These are phyloP conservation scores for Cancer borealis DNA, from an alignment of 2,888 invertebrate genomes.

Conservation along the genomic window DNA sequence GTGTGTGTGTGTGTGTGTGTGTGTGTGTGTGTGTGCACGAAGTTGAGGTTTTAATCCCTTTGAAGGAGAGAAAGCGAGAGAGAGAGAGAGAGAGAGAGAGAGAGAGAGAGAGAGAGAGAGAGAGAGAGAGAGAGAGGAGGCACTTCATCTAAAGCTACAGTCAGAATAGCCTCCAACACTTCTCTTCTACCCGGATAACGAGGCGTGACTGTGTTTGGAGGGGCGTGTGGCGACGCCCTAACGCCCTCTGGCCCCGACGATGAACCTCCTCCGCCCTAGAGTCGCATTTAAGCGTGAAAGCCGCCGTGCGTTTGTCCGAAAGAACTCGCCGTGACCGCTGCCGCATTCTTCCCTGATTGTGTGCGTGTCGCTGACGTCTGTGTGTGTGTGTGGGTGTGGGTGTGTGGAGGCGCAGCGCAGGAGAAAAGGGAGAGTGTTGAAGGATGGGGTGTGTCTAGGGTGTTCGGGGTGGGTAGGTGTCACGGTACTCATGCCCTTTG, in stretches of 20 bases:
- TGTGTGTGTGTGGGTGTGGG: constrained; percentile 6
- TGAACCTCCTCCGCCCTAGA: background rate
- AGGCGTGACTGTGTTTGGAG: constrained; percentile 40
- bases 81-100: background rate
- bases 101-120: background rate
- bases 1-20: constrained; percentile 21
- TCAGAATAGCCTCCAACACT: constrained; percentile 8
- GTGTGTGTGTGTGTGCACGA: background rate
- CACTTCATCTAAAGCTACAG: background rate
- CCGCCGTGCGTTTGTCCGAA: background rate
- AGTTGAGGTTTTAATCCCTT: too few relatives aligned
- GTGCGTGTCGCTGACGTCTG: background rate
- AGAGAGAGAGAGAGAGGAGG: constrained; percentile 49
- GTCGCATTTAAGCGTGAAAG: background rate
- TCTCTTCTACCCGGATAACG: background rate
- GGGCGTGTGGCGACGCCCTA: constrained; percentile 14
- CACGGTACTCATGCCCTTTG: constrained; percentile 1
- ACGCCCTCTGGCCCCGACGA: background rate
- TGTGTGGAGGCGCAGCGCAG: background rate
- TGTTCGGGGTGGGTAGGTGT: background rate
- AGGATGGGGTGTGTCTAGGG: background rate
- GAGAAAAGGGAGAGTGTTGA: background rate
- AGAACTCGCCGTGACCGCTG: constrained; percentile 10
- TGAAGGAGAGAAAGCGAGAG: constrained; percentile 21
- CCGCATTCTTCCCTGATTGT: background rate